Evolutionary conservation across 2,888 invertebrate species (phyloP), one percentile per base, ranked within the genome.

Genomic region (Glyphotaelius pellucidus): DNA sequence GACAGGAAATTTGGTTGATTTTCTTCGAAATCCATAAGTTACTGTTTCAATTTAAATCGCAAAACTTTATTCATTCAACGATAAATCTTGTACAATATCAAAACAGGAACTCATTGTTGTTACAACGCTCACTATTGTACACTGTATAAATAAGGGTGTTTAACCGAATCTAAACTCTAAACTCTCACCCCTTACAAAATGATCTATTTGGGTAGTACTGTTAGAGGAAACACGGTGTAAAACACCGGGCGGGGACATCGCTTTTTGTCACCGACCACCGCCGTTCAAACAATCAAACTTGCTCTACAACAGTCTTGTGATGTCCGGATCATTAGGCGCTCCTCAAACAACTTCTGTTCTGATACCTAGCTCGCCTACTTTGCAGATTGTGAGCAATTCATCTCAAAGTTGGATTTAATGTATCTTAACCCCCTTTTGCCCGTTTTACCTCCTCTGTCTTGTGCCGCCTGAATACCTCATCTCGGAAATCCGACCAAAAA

Each of bases 301-400:
- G 25, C 52, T 67, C 52, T 25, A 19, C 52, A 67, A 19, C 52
- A 67, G 67, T 67, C 67, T 67, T 67, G 9, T n/a, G 67, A n/a
- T 35, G 83, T 32, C 83, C 83, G 83, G 31, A 32, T 83, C 32
- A 83, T 83, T 83, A 83, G 32, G 83, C 83, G 7, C 83, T 83
- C 31, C 32, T 32, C 83, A 83, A 83, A 35, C 67, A 67, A 67
- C 67, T 67, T 9, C 67, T n/a, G 67, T 9, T 67, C 67, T 67
- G n/a, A 67, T 67, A 67, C 67, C n/a, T 67, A n/a, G 25, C n/a
- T 67, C 67, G n/a, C 67, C 67, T 67, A 67, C 67, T 67, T 67
- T 67, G n/a, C 67, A 67, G 67, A 67, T 67, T 67, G 67, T 67
- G 67, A 67, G 67, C n/a, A 67, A 67, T 67, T 67, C 67, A 67